Percentiles rank a stretch among this genome's conserved stretches.
These are phyloP conservation scores for Pycnomerus fuliginosus DNA, from an alignment of 2,888 invertebrate genomes.

Conservation along the genomic window DNA sequence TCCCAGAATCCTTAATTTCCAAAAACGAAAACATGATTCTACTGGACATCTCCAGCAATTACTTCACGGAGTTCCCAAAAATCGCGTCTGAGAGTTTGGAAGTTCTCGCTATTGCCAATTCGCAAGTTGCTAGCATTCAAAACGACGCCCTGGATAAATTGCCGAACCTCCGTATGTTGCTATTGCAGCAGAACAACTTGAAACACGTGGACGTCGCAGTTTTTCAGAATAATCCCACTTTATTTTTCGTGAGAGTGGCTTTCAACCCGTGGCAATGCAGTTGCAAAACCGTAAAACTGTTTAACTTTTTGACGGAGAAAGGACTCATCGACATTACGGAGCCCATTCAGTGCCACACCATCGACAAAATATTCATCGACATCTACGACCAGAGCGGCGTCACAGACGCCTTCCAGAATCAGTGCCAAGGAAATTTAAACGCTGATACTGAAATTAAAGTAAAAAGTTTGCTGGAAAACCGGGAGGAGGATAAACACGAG, in stretches of 20 bases:
- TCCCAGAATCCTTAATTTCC: slow-evolving; percentile 39
- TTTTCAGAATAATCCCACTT: slow-evolving; percentile 31
- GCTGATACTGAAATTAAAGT: slow-evolving; percentile 3
- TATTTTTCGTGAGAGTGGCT: slow-evolving; percentile 37
- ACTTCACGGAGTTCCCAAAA: slow-evolving; percentile 41
- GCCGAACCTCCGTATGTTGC: slow-evolving; percentile 42
- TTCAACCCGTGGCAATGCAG: slow-evolving; percentile 44
- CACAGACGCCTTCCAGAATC: slow-evolving; percentile 5
- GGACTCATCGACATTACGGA: slow-evolving; percentile 33
- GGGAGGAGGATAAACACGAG: slow-evolving; percentile 9
- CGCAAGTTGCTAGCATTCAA: slow-evolving; percentile 40
- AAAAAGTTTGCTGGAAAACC: slow-evolving; percentile 12
- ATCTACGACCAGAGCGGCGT: slow-evolving; percentile 31
- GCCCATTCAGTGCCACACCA: slow-evolving; percentile 33
- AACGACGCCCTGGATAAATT: slow-evolving; percentile 36
- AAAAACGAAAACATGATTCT: slow-evolving; percentile 40
- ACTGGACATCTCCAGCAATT: slow-evolving; percentile 45
- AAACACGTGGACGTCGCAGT: slow-evolving; percentile 35
- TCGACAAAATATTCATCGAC: slow-evolving; percentile 27
- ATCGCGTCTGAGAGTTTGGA: slow-evolving; percentile 43
- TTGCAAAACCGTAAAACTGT: slow-evolving; percentile 40
- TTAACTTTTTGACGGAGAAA: slow-evolving; percentile 34
- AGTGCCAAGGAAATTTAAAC: slow-evolving; percentile 4
- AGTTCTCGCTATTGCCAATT: slow-evolving; percentile 42
- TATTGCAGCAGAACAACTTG: slow-evolving; percentile 46